Evolutionary conservation across 2,888 invertebrate genomes (phyloP), one percentile per base, ranked within the genome.

Genomic region (Drosophila setosimentum): DNA sequence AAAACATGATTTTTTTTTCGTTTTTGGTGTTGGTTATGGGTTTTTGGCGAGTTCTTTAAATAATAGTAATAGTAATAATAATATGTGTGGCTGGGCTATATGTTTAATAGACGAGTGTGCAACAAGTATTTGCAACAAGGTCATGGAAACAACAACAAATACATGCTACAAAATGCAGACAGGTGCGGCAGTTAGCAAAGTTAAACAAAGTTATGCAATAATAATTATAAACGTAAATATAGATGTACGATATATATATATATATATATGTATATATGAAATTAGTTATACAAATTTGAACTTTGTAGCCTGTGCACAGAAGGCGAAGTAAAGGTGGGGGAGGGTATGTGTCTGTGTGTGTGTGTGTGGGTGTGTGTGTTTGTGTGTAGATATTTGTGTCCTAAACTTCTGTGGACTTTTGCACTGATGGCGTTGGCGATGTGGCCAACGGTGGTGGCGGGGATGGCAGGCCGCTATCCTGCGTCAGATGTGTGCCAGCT

Each of bases 391-490:
- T 45, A 45, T 45, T 16, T 66, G 45, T 50, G 51, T 49, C 35
- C 91, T 92, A 93, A 68, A 93, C 93, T 87, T 93, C 93, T 8
- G 93, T 93, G 63, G 93, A 93, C 78, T 89, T 92, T 77, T 91
- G 92, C 68, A 89, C 82, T 35, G 91, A 91, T 48, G 93, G 93
- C 33, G 92, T 92, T 24, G 93, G 93, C 51, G 93, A 91, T 45
- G 90, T 92, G 45, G 93, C 89, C 65, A 85, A 49, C 5, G 89
- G 92, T 2, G 75, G 92, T 6, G 90, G 91, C 29, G 90, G 90
- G 33, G 91, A 89, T 2, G 93, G 93, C 64, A 93, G 74, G 3
- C 93, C 93, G 63, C 90, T 91, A 58, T 93, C 92, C 75, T 93
- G 93, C 21, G 91, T 91, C 68, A 92, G 64, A 49, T 87, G 83